These are phyloP conservation scores for Lasioglossum oenotherae DNA, from an alignment of 2,888 invertebrate species.

Conservation along the genomic window DNA sequence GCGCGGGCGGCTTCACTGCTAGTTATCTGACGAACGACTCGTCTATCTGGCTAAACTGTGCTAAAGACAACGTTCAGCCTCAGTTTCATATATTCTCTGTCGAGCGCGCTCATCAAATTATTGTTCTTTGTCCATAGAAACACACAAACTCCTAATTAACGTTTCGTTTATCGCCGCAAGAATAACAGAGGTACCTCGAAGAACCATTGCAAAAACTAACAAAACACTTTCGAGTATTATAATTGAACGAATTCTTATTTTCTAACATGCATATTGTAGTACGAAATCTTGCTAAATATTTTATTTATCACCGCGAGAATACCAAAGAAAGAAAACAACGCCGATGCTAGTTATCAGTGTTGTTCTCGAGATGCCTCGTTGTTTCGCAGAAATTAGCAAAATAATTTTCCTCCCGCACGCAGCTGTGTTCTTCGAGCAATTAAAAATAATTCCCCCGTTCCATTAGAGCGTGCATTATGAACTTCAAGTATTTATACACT, in stretches of 20 bases:
- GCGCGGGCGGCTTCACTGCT: conserved; percentile 27
- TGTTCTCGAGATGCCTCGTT: neutral
- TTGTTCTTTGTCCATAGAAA: neutral
- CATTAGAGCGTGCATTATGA: conserved; percentile 9
- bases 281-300: neutral
- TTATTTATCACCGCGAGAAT: neutral
- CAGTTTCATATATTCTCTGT: neutral
- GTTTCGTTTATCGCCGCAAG: neutral
- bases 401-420: neutral
- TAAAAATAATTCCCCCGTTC: conserved; percentile 26
- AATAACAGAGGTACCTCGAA: neutral
- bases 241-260: neutral
- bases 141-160: neutral
- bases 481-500: conserved; percentile 7
- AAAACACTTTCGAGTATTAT: neutral
- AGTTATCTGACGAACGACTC: conserved; percentile 39
- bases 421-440: neutral
- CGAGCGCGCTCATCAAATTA: neutral
- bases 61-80: neutral
- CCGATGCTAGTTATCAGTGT: neutral
- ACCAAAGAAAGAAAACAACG: neutral
- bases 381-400: neutral
- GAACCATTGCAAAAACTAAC: neutral
- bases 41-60: conserved; percentile 14
- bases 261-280: neutral